Conservation (phyloP, 2,113 vertebrate species). For the Gallinago undulata region DNA sequence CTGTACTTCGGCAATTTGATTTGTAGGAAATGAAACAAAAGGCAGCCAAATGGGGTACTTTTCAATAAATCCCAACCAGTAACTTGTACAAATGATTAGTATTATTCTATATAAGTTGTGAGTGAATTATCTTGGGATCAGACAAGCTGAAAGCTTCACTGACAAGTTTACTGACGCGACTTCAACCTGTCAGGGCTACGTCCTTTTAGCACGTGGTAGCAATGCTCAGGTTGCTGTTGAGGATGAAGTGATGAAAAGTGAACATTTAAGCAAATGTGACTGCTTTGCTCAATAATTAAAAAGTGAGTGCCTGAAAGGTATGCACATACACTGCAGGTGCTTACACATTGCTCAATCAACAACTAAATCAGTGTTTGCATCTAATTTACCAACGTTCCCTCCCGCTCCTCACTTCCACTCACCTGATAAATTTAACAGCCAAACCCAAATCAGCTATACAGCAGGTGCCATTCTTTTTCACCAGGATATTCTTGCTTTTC, state of each 20-base stretch:
- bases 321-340: not conserved
- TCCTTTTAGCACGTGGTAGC: not conserved
- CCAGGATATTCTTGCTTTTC: slow-evolving; percentile 97
- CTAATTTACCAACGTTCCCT: not conserved
- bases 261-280: not conserved
- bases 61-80: slow-evolving; percentile 34
- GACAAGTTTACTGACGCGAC: not conserved
- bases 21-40: slow-evolving; percentile 49
- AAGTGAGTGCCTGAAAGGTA: rapidly evolving
- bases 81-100: not conserved
- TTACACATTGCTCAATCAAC: not conserved
- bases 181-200: not conserved
- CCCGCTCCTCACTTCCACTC: not conserved
- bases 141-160: not conserved
- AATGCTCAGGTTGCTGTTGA: not conserved
- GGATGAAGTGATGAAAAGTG: rapidly evolving
- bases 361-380: not conserved
- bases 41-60: not conserved
- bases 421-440: slow-evolving; percentile 98
- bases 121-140: not conserved
- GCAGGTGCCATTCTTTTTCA: slow-evolving; percentile 95
- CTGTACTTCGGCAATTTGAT: slow-evolving; percentile 18
- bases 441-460: slow-evolving; percentile 96
- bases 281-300: not conserved
- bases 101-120: not conserved